A percentile compares a stretch with the other conserved stretches of the same genome.
Conservation (phyloP, 2,888 invertebrate species). For the Amaurobius ferox region DNA sequence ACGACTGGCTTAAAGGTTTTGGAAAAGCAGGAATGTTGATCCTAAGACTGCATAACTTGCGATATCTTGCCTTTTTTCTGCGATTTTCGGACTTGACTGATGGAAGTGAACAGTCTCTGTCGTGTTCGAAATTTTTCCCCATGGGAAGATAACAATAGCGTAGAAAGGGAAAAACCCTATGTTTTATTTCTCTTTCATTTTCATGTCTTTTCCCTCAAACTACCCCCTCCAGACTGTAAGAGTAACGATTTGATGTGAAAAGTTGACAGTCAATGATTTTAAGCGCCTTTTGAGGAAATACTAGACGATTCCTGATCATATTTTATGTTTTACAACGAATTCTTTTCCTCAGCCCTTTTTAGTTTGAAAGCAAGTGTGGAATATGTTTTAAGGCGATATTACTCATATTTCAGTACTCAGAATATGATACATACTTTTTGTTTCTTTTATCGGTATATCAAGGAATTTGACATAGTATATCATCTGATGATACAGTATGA, state of each 20-base stretch:
- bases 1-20: not conserved
- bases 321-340: constrained; percentile 2
- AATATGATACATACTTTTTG: not conserved
- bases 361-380: constrained; percentile 6
- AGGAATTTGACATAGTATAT: not conserved
- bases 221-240: constrained; percentile 40
- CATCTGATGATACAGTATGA: not conserved
- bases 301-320: constrained; percentile 28
- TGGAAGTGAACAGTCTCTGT: constrained; percentile 42
- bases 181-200: constrained; percentile 34
- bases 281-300: constrained; percentile 32
- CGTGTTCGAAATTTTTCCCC: constrained; percentile 43
- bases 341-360: not conserved
- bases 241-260: constrained; percentile 54
- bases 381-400: not conserved
- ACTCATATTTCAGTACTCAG: not conserved
- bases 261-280: constrained; percentile 55
- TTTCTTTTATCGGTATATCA: not conserved
- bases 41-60: constrained; percentile 28
- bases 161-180: constrained; percentile 34
- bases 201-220: constrained; percentile 36
- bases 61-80: constrained; percentile 27
- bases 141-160: constrained; percentile 52
- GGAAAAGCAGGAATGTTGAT: not conserved
- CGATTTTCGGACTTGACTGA: constrained; percentile 40